Percentiles rank a stretch among this genome's conserved stretches.
phyloP scores from a whole-genome alignment of 2,888 invertebrate species.

The Platycnemis pennipes region DNA sequence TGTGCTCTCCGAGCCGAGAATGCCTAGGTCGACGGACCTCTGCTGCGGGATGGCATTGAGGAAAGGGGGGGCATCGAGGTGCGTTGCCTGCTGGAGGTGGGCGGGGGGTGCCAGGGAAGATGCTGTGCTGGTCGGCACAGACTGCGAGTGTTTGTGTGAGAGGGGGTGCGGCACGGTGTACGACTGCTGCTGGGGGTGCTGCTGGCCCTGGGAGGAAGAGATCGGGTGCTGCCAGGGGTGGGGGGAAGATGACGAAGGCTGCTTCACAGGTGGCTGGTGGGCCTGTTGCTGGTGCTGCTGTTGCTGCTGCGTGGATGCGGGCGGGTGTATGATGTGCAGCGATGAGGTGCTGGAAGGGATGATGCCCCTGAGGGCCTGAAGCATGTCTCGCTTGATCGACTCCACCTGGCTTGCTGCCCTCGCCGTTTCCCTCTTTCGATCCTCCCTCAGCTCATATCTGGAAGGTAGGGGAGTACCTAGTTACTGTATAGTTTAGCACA shows the following conservation, averaged over 20 bases:
- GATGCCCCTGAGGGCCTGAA: constrained; percentile 76
- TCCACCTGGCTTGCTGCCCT: constrained; percentile 79
- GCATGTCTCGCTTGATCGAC: constrained; percentile 79
- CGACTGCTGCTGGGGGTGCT: neutral
- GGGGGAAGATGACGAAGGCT: constrained; percentile 39
- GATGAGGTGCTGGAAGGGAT: constrained; percentile 43
- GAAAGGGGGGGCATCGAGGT: constrained; percentile 26
- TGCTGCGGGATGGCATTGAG: constrained; percentile 69
- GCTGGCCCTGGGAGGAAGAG: neutral
- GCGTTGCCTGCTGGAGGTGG: constrained; percentile 57
- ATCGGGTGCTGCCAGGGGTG: neutral
- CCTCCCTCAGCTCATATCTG: constrained; percentile 81
- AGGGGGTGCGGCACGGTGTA: constrained; percentile 39
- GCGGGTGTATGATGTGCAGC: neutral
- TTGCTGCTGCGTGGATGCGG: constrained; percentile 13
- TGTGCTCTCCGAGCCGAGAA: constrained; percentile 68
- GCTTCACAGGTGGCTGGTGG: neutral
- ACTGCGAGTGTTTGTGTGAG: constrained; percentile 56
- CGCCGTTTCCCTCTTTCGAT: constrained; percentile 79
- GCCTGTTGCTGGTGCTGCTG: constrained; percentile 7
- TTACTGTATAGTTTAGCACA: neutral
- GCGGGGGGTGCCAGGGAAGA: constrained; percentile 69
- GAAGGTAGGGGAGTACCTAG: constrained; percentile 53
- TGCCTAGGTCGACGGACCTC: constrained; percentile 70
- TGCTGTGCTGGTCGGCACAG: constrained; percentile 50